A percentile compares a stretch with the other conserved stretches of the same genome.
Conservation (phyloP, 2,113 vertebrate species). For the Hypomesus transpacificus region DNA sequence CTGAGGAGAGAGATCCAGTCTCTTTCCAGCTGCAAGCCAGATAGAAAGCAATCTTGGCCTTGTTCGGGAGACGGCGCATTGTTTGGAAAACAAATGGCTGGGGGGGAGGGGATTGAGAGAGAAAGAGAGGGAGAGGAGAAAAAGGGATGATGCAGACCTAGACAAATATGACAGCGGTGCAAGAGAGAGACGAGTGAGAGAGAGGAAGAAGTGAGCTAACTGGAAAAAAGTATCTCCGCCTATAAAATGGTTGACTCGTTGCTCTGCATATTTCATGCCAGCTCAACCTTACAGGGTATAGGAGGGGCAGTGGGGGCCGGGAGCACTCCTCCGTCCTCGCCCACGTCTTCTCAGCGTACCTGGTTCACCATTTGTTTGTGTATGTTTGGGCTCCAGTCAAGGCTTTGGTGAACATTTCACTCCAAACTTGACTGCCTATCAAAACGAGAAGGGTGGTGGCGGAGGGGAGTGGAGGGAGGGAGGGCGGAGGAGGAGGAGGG, state of each 20-base stretch:
- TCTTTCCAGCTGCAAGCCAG: constrained; percentile 44
- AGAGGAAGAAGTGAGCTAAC: constrained; percentile 28
- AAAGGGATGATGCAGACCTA: constrained; percentile 10
- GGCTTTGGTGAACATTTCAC: constrained; percentile 65
- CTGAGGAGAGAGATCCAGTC: constrained; percentile 26
- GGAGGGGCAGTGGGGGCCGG: not conserved
- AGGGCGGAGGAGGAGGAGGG: no score
- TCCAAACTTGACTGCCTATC: constrained; percentile 58
- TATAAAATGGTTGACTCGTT: constrained; percentile 41
- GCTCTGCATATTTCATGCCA: constrained; percentile 54
- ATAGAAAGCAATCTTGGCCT: constrained; percentile 23
- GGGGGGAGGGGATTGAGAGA: constrained; percentile 2
- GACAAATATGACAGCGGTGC: constrained; percentile 28
- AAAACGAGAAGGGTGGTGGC: constrained; percentile 24
- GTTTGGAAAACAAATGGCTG: constrained; percentile 58
- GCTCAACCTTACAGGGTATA: constrained; percentile 13
- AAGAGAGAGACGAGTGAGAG: not conserved
- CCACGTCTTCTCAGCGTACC: not conserved
- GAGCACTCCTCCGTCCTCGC: not conserved
- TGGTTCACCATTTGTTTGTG: constrained; percentile 53
- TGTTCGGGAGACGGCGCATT: constrained; percentile 50
- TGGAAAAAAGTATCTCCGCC: not conserved
- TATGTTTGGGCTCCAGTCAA: constrained; percentile 44
- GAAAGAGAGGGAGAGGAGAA: not conserved
- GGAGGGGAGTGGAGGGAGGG: no score